Evolutionary conservation across 2,797 vertebrate species (phyloP).

Genomic region (Sebastes cheni): DNA sequence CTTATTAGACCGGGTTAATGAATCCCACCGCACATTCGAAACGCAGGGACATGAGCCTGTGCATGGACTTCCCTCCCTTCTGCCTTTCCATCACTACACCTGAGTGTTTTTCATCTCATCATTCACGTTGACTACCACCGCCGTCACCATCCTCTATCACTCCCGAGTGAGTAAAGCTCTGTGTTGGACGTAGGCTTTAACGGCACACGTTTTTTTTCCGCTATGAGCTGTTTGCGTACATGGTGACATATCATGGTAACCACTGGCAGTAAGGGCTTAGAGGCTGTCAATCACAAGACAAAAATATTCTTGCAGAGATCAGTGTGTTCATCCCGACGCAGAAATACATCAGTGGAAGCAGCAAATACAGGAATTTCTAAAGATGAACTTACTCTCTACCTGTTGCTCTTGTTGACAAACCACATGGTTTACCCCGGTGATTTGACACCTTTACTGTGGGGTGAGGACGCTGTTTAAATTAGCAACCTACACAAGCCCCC

Average conservation of each 20-base stretch:
- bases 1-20: conserved; percentile 62
- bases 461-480: conserved; percentile 24
- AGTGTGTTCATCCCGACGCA: not conserved
- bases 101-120: conserved; percentile 48
- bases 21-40: conserved; percentile 44
- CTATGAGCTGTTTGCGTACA: conserved; percentile 23
- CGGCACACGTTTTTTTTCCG: not conserved
- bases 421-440: not conserved
- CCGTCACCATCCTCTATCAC: conserved; percentile 1
- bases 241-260: conserved; percentile 33
- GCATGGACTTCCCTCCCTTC: conserved; percentile 21
- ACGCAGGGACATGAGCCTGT: conserved; percentile 6
- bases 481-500: conserved; percentile 15
- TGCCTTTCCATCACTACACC: conserved; percentile 29
- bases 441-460: not conserved
- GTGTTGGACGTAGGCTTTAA: conserved; percentile 24
- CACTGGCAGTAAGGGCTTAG: not conserved
- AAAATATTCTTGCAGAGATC: not conserved
- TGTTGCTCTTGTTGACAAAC: conserved; percentile 44
- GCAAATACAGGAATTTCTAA: not conserved
- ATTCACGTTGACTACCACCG: conserved; percentile 14
- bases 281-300: conserved; percentile 19
- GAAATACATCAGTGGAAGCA: not conserved
- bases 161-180: conserved; percentile 27
- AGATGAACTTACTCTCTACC: not conserved